Percentiles rank a stretch among this genome's conserved stretches.
Evolutionary conservation across 2,797 vertebrate genomes (phyloP).

Genomic region (Novumbra hubbsi): DNA sequence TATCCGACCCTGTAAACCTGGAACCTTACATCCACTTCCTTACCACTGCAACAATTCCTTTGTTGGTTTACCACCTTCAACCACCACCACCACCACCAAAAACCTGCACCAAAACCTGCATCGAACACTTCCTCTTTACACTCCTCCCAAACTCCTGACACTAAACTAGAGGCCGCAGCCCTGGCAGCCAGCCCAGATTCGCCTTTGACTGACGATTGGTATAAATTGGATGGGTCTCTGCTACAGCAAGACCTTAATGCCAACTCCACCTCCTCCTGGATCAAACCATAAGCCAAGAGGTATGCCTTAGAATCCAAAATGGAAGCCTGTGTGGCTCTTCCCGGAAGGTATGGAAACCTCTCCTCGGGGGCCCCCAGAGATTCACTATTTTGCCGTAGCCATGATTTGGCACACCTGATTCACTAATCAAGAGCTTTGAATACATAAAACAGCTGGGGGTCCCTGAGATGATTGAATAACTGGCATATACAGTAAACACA

Average conservation of each 20-base stretch:
- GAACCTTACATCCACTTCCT: slow-evolving; percentile 56
- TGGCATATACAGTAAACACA: slow-evolving; percentile 14
- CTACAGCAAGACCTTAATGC: slow-evolving; percentile 90
- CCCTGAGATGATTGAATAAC: background rate
- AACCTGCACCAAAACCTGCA: slow-evolving; percentile 10
- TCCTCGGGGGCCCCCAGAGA: too few species aligned
- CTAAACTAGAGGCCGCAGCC: slow-evolving; percentile 73
- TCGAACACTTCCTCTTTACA: slow-evolving; percentile 63
- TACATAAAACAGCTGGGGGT: too few species aligned
- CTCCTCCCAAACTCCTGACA: slow-evolving; percentile 67
- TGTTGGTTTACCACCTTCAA: slow-evolving; percentile 12
- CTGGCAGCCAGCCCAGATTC: slow-evolving; percentile 79
- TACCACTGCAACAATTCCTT: slow-evolving; percentile 62
- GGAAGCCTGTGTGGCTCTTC: slow-evolving; percentile 28
- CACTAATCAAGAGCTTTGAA: too few species aligned
- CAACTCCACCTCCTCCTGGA: slow-evolving; percentile 87
- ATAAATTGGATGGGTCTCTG: slow-evolving; percentile 81
- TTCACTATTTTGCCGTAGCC: too few species aligned
- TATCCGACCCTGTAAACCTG: slow-evolving; percentile 12
- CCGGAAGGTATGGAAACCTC: background rate
- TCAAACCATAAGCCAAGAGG: slow-evolving; percentile 83
- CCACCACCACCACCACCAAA: background rate
- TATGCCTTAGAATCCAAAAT: slow-evolving; percentile 38
- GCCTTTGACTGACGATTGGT: slow-evolving; percentile 82
- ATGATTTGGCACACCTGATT: too few species aligned